A percentile compares a stretch with the other conserved stretches of the same genome.
These are phyloP conservation scores for Macrophya alboannulata DNA, from an alignment of 2,888 invertebrate species.

Conservation along the genomic window DNA sequence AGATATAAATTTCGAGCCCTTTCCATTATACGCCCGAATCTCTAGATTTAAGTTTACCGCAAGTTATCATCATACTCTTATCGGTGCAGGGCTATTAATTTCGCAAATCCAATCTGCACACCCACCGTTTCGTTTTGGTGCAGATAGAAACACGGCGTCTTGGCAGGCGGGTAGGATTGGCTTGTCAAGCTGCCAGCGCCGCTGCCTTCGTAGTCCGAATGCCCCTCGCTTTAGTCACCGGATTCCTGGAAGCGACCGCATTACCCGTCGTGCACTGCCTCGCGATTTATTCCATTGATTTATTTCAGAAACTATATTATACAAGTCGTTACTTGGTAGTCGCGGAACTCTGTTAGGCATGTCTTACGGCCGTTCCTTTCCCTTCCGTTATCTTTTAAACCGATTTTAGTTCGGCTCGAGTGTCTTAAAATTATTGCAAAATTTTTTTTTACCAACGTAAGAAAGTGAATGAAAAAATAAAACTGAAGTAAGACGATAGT, in stretches of 20 bases:
- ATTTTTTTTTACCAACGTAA: not conserved
- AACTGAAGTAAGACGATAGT: not conserved
- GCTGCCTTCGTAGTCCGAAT: constrained; percentile 64
- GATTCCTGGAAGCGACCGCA: constrained; percentile 67
- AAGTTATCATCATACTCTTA: constrained; percentile 31
- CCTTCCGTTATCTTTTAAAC: not conserved
- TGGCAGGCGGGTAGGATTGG: constrained; percentile 76
- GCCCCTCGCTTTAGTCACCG: constrained; percentile 68
- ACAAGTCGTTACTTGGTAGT: constrained; percentile 31
- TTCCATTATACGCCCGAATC: not conserved
- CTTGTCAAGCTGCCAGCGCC: constrained; percentile 78
- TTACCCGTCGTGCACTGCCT: constrained; percentile 52
- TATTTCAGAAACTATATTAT: constrained; percentile 45
- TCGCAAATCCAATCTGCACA: constrained; percentile 48
- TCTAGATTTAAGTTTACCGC: not conserved
- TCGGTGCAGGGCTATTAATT: constrained; percentile 35
- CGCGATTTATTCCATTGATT: constrained; percentile 54
- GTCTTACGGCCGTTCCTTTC: not conserved
- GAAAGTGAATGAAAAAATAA: not conserved
- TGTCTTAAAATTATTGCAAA: not conserved
- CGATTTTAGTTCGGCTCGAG: not conserved
- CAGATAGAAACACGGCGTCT: constrained; percentile 77
- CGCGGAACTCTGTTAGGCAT: not conserved
- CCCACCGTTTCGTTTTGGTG: constrained; percentile 74
- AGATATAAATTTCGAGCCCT: not conserved